These are phyloP conservation scores for Rhodeus uyekii DNA, from an alignment of 2,797 vertebrate genomes.

Conservation along the genomic window DNA sequence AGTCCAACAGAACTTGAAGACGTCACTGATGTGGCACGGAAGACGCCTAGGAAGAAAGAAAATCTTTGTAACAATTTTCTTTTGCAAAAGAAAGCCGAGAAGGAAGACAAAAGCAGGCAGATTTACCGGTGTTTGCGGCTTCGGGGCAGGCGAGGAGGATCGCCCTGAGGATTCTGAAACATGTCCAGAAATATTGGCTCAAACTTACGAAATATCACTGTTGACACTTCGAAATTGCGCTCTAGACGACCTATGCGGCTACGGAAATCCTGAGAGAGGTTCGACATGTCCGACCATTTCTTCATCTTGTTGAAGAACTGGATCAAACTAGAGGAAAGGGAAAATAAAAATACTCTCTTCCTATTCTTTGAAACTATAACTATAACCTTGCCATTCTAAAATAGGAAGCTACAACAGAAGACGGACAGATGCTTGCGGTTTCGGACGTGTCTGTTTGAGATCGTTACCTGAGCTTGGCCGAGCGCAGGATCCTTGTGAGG, in stretches of 20 bases:
- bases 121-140: constrained; percentile 92
- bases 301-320: constrained; percentile 99
- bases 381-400: background rate
- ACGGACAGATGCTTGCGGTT: too few species aligned
- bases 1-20: constrained; percentile 99
- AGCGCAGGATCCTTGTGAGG: constrained; percentile 90
- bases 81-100: background rate
- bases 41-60: constrained; percentile 74
- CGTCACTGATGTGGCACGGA: constrained; percentile 87
- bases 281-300: constrained; percentile 98
- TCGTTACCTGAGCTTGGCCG: constrained; percentile 86
- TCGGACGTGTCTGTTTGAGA: background rate
- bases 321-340: constrained; percentile 74
- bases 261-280: constrained; percentile 87
- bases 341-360: constrained; percentile 5
- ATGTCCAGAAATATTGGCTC: constrained; percentile 95
- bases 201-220: constrained; percentile 96
- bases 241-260: constrained; percentile 88
- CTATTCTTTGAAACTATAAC: background rate
- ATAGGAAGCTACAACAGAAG: background rate
- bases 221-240: constrained; percentile 97
- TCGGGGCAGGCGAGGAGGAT: constrained; percentile 82
- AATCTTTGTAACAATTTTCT: background rate
- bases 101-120: background rate
- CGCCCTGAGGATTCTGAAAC: constrained; percentile 90